Conservation (phyloP, 2,888 invertebrate genomes). For the Aphrophora alni region DNA sequence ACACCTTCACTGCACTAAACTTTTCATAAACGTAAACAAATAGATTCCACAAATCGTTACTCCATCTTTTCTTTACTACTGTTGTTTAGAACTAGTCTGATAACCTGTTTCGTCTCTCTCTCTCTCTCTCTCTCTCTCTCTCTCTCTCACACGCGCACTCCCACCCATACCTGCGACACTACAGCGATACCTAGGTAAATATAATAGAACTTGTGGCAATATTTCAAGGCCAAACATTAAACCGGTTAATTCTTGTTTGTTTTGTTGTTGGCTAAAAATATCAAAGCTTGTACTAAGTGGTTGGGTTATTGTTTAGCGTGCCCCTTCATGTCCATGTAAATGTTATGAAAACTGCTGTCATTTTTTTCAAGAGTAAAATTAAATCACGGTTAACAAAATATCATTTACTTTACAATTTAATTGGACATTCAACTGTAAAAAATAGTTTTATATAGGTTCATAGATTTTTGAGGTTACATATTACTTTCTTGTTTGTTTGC, state of each 20-base stretch:
- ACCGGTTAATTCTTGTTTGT: no score
- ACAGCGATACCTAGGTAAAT: neutral
- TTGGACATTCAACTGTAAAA: no score
- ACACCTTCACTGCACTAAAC: neutral
- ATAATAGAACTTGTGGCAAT: neutral
- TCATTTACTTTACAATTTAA: no score
- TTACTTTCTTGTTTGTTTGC: no score
- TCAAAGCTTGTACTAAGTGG: neutral
- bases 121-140: neutral
- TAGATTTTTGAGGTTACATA: no score
- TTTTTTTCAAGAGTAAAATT: no score
- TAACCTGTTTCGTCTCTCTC: neutral
- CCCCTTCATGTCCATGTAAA: no score
- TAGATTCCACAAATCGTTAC: neutral
- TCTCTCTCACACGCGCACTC: neutral
- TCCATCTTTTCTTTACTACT: neutral
- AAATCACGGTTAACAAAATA: no score
- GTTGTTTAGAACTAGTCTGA: neutral
- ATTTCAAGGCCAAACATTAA: neutral
- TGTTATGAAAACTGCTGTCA: no score
- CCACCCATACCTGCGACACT: neutral
- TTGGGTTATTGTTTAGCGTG: no score
- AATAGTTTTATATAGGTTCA: no score
- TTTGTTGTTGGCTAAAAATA: neutral
- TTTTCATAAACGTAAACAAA: neutral